Evolutionary conservation across 1,140 invertebrate genomes (phyloP).

Genomic region (Meteorus sp.): DNA sequence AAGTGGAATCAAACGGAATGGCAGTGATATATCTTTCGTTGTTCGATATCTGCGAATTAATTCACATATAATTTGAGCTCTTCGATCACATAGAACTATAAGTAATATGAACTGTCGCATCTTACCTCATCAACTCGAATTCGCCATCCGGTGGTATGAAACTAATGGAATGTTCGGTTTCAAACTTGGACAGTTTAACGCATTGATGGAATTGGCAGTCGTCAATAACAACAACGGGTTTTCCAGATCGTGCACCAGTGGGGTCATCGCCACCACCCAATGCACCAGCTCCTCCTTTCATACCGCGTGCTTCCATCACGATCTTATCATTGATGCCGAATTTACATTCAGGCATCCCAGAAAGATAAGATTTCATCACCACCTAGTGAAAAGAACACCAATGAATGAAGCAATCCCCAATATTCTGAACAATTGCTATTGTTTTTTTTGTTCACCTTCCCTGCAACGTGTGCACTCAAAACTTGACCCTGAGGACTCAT

Average conservation of each 20-base stretch:
- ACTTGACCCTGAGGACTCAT: slow-evolving; percentile 99
- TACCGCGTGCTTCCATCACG: slow-evolving; percentile 96
- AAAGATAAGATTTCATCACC: slow-evolving; percentile 99
- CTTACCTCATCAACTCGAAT: slow-evolving; percentile 98
- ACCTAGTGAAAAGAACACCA: slow-evolving; percentile 66
- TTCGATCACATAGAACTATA: no score
- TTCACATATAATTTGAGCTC: slow-evolving; percentile 1
- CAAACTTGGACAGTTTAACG: slow-evolving; percentile 99
- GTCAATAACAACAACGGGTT: slow-evolving; percentile 98
- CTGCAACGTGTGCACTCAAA: slow-evolving; percentile 97
- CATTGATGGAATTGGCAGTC: slow-evolving; percentile 99
- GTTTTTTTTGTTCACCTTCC: slow-evolving; percentile 64
- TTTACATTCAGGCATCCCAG: slow-evolving; percentile 99
- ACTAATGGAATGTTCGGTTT: slow-evolving; percentile 99
- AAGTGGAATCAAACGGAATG: slow-evolving; percentile 98
- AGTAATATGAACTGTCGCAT: no score
- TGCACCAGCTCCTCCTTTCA: slow-evolving; percentile 65
- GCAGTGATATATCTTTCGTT: slow-evolving; percentile 99
- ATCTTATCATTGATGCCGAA: slow-evolving; percentile 99
- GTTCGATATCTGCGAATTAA: slow-evolving; percentile 82
- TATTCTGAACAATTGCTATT: slow-evolving; percentile 11
- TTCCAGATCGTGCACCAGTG: slow-evolving; percentile 84
- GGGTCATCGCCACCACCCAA: slow-evolving; percentile 74
- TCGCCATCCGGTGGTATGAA: slow-evolving; percentile 99
- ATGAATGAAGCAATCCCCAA: neutral